Conservation (phyloP, 2,888 invertebrate genomes). For the Netelia virgata region DNA sequence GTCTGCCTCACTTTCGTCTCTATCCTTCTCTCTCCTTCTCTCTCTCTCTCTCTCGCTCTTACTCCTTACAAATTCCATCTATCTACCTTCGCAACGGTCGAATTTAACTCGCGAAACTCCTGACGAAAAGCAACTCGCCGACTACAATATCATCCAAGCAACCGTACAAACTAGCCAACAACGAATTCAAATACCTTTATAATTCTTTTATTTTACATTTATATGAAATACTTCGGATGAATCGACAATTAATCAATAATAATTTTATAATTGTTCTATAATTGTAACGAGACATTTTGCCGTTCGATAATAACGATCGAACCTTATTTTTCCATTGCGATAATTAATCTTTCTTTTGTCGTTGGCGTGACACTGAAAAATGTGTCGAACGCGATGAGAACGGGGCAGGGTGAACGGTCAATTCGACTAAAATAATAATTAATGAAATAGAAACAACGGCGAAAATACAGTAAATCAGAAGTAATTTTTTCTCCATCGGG, state of each 20-base stretch:
- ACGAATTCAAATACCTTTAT: no score
- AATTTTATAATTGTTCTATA: no score
- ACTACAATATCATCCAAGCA: background rate
- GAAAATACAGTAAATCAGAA: background rate
- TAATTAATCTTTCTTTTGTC: background rate
- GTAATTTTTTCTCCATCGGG: background rate
- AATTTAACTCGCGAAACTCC: constrained; percentile 8
- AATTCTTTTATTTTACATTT: no score
- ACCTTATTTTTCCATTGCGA: background rate
- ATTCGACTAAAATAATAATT: background rate
- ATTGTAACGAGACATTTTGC: background rate
- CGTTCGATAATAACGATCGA: background rate
- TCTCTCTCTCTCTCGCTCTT: constrained; percentile 7
- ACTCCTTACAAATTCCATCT: constrained; percentile 23
- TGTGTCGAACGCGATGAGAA: background rate
- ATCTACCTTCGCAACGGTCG: background rate
- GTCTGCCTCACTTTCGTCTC: constrained; percentile 24
- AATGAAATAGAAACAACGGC: background rate
- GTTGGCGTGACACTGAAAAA: background rate
- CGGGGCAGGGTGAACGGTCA: background rate
- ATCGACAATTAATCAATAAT: no score
- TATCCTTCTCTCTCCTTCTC: constrained; percentile 30
- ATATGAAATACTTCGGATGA: no score
- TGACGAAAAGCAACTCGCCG: background rate
- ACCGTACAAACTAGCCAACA: background rate